Base-by-base conservation (phyloP, 2,113 vertebrate genomes). In the Rostratula benghalensis region DNA sequence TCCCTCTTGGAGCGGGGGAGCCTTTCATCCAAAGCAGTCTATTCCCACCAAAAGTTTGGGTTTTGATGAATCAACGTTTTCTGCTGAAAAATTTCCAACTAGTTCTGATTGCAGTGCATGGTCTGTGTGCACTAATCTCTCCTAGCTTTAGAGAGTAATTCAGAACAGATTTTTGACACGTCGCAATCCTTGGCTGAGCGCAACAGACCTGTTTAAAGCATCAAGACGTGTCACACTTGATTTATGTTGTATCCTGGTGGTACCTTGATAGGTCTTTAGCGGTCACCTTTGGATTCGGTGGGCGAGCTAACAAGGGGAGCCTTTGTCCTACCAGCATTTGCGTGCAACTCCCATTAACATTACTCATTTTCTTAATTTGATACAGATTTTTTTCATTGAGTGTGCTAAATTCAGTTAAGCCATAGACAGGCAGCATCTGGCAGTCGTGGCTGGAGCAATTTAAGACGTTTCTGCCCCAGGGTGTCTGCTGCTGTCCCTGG, bases 351-450 rank as follows among this genome's bases (percentile, higher is more conserved):
- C 91, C 77, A 87, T 94, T 91, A 95, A 74, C 87, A 79, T 94
- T 89, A 95, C 91, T 93, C 87, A 91, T 85, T 96, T 94, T 96
- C 86, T 91, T 96, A 94, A 96, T 96, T 94, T 94, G 96, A 95
- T 91, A 95, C 94, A 96, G 95, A 92, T 94, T 96, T 94, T 94
- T 94, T 96, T 96, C 81, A 77, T 14, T 63, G 94, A 76, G 86
- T 95, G 90, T 87, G 77, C 93, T 94, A 91, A 94, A 91, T 87
- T 91, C 95, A 91, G 89, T 96, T 97, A 95, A 95, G 89, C 78
- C 21, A 2, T 57, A 95, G 95, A 93, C 81, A 84, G 86, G 94
- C 94, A 96, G 93, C 94, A 95, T 96, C 91, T 95, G 96, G 96
- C 93, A 89, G 77, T 56, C 0, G 2, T 48, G 68, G 84, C 87